Evolutionary conservation across 2,888 invertebrate species (phyloP).

Genomic region (Napeogenes sylphis): DNA sequence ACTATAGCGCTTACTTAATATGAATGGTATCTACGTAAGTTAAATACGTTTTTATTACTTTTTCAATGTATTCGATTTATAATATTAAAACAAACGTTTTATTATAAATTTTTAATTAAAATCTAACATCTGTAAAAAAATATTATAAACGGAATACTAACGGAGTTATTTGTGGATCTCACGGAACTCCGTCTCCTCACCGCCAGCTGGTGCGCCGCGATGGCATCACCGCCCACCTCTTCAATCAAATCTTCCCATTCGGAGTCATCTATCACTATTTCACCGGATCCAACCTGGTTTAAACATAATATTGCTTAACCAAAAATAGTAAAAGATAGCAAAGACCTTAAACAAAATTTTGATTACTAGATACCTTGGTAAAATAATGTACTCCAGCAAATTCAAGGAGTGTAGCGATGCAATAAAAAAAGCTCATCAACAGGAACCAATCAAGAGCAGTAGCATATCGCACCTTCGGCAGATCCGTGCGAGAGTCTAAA

Average conservation of each 20-base stretch:
- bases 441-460: conserved; percentile 96
- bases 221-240: conserved; percentile 74
- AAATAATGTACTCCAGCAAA: conserved; percentile 98
- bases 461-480: conserved; percentile 95
- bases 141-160: conserved; percentile 36
- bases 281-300: conserved; percentile 87
- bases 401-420: conserved; percentile 93
- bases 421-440: conserved; percentile 94
- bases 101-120: neutral
- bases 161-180: conserved; percentile 58
- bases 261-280: conserved; percentile 87
- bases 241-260: conserved; percentile 89
- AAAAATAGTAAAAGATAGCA: neutral
- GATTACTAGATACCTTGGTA: conserved; percentile 81
- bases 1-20: too few species aligned
- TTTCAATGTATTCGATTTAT: too few species aligned
- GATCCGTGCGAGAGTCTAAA: conserved; percentile 91
- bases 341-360: neutral
- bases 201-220: conserved; percentile 67
- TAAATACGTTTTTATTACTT: too few species aligned
- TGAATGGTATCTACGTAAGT: too few species aligned
- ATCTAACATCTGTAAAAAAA: too few species aligned
- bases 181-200: conserved; percentile 67
- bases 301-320: neutral
- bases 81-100: neutral